Evolutionary conservation across 2,797 vertebrate genomes (phyloP).

Genomic region (Galagoides demidoff): DNA sequence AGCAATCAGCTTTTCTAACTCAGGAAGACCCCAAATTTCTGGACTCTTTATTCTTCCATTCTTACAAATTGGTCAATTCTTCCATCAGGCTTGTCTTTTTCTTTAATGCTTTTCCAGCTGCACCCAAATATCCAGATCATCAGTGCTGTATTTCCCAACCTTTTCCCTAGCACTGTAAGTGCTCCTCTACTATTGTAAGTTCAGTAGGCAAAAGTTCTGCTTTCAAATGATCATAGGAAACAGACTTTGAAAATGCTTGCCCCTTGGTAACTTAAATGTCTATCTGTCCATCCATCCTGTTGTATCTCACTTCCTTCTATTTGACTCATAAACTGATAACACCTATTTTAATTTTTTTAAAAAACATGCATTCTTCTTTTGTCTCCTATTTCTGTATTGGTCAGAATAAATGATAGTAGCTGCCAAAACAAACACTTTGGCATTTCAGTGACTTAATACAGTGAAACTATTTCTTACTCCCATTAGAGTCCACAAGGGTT

Average conservation of each 20-base stretch:
- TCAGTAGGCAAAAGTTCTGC: neutral
- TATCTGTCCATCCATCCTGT: neutral
- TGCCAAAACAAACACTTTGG: neutral
- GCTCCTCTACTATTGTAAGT: neutral
- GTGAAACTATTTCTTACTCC: neutral
- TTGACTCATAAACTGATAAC: neutral
- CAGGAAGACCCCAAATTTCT: neutral
- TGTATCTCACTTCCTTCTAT: neutral
- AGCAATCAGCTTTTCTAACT: neutral
- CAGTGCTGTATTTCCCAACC: neutral
- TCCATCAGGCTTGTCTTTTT: neutral
- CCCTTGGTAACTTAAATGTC: neutral
- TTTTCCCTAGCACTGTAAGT: neutral
- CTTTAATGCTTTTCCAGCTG: neutral
- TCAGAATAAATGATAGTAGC: neutral
- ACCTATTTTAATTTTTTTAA: neutral
- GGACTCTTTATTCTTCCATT: neutral
- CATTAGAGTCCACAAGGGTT: neutral
- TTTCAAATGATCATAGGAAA: neutral
- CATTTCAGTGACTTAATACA: neutral
- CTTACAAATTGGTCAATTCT: neutral
- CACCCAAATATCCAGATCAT: fast-evolving
- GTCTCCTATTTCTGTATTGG: neutral
- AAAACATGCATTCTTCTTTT: neutral
- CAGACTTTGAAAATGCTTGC: neutral